A percentile compares a stretch with the other conserved stretches of the same genome.
Evolutionary conservation across 2,888 invertebrate genomes (phyloP).

Genomic region (Disparrhopalites patrizii): DNA sequence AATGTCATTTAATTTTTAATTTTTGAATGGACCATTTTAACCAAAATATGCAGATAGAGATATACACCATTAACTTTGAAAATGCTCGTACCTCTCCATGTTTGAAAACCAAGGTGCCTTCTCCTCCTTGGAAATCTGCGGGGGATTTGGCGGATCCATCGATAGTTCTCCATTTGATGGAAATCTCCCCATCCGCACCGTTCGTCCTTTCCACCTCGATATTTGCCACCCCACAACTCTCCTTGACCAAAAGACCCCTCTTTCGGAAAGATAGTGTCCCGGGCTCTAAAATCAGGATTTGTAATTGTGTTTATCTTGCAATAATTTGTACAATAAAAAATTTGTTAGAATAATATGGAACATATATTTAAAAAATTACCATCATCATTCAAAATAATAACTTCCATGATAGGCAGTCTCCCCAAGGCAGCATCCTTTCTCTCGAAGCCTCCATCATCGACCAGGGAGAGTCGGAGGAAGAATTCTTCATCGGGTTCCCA

Average conservation of each 20-base stretch:
- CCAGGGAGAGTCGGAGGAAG: slow-evolving; percentile 56
- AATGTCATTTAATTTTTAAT: background rate
- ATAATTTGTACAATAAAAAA: background rate
- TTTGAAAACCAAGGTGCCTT: slow-evolving; percentile 54
- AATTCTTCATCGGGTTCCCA: slow-evolving; percentile 63
- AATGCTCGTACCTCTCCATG: slow-evolving; percentile 53
- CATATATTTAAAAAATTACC: slow-evolving; percentile 50
- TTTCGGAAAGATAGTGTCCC: slow-evolving; percentile 58
- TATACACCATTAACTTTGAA: background rate
- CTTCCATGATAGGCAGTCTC: slow-evolving; percentile 57
- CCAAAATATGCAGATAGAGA: background rate
- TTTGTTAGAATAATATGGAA: background rate
- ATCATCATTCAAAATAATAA: slow-evolving; percentile 60
- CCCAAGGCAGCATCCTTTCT: slow-evolving; percentile 54
- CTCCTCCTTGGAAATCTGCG: slow-evolving; percentile 56
- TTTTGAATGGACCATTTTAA: background rate
- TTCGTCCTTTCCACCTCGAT: slow-evolving; percentile 55
- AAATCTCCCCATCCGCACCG: slow-evolving; percentile 58
- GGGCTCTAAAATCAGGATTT: slow-evolving; percentile 53
- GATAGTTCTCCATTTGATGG: slow-evolving; percentile 57
- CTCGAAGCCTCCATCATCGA: slow-evolving; percentile 49
- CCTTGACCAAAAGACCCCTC: slow-evolving; percentile 58
- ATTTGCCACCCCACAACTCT: slow-evolving; percentile 55
- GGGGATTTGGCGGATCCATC: slow-evolving; percentile 58
- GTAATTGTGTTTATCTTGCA: background rate